phyloP scores from a whole-genome alignment of 2,888 invertebrate species.

The Eulithis testata region DNA sequence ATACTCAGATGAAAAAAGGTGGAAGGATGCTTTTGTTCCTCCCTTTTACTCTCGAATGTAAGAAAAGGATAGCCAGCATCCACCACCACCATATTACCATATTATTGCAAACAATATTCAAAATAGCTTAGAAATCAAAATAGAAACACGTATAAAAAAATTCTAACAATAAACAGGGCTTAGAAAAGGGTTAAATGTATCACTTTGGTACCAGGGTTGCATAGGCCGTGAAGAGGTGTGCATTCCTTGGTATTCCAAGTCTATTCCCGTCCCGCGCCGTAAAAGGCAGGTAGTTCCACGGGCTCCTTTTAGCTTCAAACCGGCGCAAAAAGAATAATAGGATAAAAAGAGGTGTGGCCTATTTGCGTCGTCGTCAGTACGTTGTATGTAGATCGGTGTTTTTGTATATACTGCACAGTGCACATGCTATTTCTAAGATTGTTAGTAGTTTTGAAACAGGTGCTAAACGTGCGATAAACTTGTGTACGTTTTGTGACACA shows the following conservation, averaged over 20 bases:
- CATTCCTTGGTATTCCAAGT: constrained; percentile 26
- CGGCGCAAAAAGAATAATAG: constrained; percentile 7
- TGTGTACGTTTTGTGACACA: neutral
- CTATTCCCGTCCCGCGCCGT: constrained; percentile 17
- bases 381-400: neutral
- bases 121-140: constrained; percentile 20
- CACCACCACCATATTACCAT: neutral
- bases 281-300: constrained; percentile 15
- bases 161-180: constrained; percentile 30
- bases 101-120: constrained; percentile 5
- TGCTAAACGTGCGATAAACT: neutral
- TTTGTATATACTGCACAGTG: neutral
- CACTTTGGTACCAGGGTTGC: constrained; percentile 34
- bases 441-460: neutral
- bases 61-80: constrained; percentile 1
- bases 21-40: constrained; percentile 1
- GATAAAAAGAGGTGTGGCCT: neutral
- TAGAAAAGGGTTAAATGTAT: constrained; percentile 37
- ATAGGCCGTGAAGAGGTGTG: constrained; percentile 25
- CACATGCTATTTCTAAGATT: neutral
- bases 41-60: neutral
- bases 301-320: constrained; percentile 9
- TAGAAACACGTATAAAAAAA: constrained; percentile 21
- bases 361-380: neutral
- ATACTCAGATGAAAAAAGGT: constrained; percentile 15